Conservation (phyloP, 2,113 vertebrate species). For the Xenopus borealis region DNA sequence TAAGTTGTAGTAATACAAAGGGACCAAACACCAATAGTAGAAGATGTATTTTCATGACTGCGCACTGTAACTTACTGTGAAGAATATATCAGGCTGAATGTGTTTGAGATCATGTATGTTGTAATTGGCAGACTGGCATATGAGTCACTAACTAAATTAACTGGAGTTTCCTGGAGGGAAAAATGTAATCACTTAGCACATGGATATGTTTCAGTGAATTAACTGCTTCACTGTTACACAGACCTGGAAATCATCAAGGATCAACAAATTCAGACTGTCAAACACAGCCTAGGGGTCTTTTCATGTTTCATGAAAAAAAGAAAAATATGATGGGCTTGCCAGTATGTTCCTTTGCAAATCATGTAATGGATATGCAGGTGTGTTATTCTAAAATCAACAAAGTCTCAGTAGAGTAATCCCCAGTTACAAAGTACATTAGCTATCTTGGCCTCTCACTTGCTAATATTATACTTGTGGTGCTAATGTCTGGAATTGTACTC, state of each 20-base stretch:
- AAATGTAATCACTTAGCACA: slow-evolving; percentile 70
- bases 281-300: slow-evolving; percentile 38
- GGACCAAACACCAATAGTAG: slow-evolving; percentile 6
- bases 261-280: slow-evolving; percentile 5
- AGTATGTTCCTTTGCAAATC: background rate
- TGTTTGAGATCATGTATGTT: slow-evolving; percentile 66
- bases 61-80: slow-evolving; percentile 25
- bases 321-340: no score
- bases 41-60: slow-evolving; percentile 25
- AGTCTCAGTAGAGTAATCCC: background rate
- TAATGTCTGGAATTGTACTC: no score
- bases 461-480: no score
- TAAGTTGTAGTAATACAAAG: slow-evolving; percentile 9
- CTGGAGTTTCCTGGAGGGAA: slow-evolving; percentile 76
- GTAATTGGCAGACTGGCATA: slow-evolving; percentile 68
- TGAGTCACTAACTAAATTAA: slow-evolving; percentile 74
- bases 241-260: slow-evolving; percentile 24
- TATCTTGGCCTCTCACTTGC: no score
- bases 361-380: background rate
- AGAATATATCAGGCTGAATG: slow-evolving; percentile 24
- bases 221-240: slow-evolving; percentile 54
- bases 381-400: background rate
- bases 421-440: no score
- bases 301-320: background rate
- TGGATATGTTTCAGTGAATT: slow-evolving; percentile 64